These are phyloP conservation scores for Troilus luridus DNA, from an alignment of 2,888 invertebrate genomes.

Conservation along the genomic window DNA sequence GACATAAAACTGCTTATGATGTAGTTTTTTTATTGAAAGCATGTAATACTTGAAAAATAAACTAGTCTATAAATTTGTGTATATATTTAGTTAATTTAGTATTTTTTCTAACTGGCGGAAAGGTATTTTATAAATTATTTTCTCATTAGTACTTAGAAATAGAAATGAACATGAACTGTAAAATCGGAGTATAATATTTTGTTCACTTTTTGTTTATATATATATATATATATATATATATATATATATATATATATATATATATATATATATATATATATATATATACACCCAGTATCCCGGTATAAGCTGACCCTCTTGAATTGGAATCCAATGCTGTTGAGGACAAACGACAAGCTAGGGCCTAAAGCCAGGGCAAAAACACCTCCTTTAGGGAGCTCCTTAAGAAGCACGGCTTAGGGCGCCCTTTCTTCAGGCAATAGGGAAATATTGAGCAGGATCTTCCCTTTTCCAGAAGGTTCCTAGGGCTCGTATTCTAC, in stretches of 20 bases:
- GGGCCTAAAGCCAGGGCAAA: neutral
- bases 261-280: neutral
- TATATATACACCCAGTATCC: neutral
- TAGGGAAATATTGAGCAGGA: neutral
- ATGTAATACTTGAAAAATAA: too few relatives aligned
- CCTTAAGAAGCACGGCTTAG: neutral
- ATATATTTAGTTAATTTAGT: too few relatives aligned
- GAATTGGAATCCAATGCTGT: neutral
- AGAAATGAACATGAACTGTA: too few relatives aligned
- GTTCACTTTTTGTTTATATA: too few relatives aligned
- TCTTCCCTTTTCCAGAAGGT: neutral
- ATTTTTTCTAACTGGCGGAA: too few relatives aligned
- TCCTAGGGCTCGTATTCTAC: neutral
- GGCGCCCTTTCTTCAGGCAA: neutral
- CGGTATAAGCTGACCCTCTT: neutral
- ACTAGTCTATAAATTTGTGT: too few relatives aligned
- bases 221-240: neutral
- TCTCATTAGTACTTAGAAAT: too few relatives aligned
- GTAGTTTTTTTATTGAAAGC: too few relatives aligned
- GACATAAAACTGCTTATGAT: too few relatives aligned
- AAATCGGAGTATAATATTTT: too few relatives aligned
- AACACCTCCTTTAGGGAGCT: constrained; percentile 14
- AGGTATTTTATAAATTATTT: too few relatives aligned
- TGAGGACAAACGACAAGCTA: neutral
- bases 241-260: neutral